Conservation (phyloP, 1,140 invertebrate genomes). For the Lepidurus apus region DNA sequence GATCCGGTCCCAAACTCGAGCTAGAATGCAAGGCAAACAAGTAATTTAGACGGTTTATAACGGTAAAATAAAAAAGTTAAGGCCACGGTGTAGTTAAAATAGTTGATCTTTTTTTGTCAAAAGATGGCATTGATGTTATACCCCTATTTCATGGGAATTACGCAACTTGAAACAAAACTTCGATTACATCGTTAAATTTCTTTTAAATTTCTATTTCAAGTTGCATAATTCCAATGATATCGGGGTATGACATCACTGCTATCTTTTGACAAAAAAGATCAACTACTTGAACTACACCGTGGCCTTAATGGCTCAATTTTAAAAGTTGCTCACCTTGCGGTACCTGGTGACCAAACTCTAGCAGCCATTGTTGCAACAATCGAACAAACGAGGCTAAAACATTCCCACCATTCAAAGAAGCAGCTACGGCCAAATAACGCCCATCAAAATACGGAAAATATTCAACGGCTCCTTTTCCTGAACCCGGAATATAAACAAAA, state of each 20-base stretch:
- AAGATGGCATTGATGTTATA: no score
- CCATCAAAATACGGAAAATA: constrained; percentile 73
- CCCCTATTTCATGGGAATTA: no score
- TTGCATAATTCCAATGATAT: no score
- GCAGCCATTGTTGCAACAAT: constrained; percentile 73
- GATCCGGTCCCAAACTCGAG: constrained; percentile 71
- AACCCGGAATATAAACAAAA: background rate
- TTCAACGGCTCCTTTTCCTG: constrained; percentile 49
- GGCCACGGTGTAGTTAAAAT: background rate
- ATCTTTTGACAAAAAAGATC: no score
- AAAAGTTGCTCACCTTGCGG: constrained; percentile 55
- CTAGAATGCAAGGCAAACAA: constrained; percentile 45
- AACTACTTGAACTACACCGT: no score
- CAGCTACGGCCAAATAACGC: constrained; percentile 71
- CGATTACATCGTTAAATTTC: no score
- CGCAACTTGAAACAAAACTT: no score
- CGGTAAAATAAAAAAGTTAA: background rate
- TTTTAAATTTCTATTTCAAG: no score
- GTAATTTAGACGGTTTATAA: constrained; percentile 25
- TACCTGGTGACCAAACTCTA: constrained; percentile 66
- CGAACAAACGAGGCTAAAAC: constrained; percentile 73
- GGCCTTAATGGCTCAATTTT: constrained; percentile 25
- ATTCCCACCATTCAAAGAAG: constrained; percentile 83
- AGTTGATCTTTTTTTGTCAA: no score
- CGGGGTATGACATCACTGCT: no score